These are phyloP conservation scores for Drosophila bocki DNA, from an alignment of 1,140 invertebrate species.

Conservation along the genomic window DNA sequence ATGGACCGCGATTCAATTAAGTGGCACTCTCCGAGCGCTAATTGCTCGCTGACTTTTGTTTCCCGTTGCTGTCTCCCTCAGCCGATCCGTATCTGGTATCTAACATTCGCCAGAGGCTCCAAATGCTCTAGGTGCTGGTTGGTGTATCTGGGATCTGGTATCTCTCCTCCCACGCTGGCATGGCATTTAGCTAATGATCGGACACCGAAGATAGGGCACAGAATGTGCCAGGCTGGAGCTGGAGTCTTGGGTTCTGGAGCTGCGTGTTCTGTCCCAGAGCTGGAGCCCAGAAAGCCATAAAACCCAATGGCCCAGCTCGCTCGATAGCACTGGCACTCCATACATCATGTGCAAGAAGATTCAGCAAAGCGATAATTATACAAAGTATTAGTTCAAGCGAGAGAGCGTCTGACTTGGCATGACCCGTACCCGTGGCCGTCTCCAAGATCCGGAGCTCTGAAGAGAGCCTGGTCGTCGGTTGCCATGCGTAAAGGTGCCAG, in stretches of 20 bases:
- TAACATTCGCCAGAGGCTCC: slow-evolving; percentile 9
- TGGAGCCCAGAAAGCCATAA: slow-evolving; percentile 50
- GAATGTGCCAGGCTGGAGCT: not conserved
- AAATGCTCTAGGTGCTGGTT: slow-evolving; percentile 7
- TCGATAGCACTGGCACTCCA: slow-evolving; percentile 43
- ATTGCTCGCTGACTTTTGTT: slow-evolving; percentile 61
- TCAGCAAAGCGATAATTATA: slow-evolving; percentile 83
- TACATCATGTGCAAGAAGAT: slow-evolving; percentile 67
- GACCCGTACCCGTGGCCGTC: slow-evolving; percentile 47
- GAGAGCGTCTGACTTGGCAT: slow-evolving; percentile 70
- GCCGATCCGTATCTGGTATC: slow-evolving; percentile 39
- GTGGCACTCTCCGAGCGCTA: slow-evolving; percentile 55
- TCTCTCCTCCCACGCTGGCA: slow-evolving; percentile 65
- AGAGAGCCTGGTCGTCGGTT: slow-evolving; percentile 20
- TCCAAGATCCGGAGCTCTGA: slow-evolving; percentile 14
- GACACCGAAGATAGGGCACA: slow-evolving; percentile 57
- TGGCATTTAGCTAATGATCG: slow-evolving; percentile 73
- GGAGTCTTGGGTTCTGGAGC: slow-evolving; percentile 18
- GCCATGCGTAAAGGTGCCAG: slow-evolving; percentile 82
- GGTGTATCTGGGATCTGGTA: slow-evolving; percentile 39
- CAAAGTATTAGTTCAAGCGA: slow-evolving; percentile 74
- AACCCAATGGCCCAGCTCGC: slow-evolving; percentile 65
- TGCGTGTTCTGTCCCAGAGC: slow-evolving; percentile 64
- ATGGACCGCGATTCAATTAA: slow-evolving; percentile 44
- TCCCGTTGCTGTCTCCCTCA: slow-evolving; percentile 27